Base-by-base conservation (phyloP, 2,797 vertebrate genomes). In the Pangasius djambal region DNA sequence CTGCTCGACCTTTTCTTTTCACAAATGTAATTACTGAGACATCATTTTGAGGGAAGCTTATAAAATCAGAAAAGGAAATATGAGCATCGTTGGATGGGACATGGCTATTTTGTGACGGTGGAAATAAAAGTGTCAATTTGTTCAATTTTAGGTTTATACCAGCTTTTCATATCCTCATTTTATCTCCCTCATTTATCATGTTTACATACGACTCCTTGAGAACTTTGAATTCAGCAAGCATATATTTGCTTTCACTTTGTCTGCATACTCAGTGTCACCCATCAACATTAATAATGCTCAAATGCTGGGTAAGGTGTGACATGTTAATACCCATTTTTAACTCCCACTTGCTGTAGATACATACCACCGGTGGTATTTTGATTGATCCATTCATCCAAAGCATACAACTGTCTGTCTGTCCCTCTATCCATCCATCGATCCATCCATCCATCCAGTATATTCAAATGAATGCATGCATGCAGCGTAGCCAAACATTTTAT, bases 31-130 rank as follows among this genome's bases (percentile, higher is more conserved):
- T 65, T 83, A 65, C 81, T 83, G 40, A 18, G 25, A 65, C 18
- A 22, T 65, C 10, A 83, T 44, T 83, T 83, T 83, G 37, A n/a
- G 25, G 37, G 6, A 65, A 37, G 40, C 34, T 83, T 63, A 7
- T 63, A n/a, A 15, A 83, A 83, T 83, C 37, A 83, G 34, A 83
- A 83, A 63, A 63, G 57, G 10, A 63, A 65, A 65, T 48, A 65
- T 44, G 59, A 65, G 40, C 37, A 83, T 34, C 7, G 6, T 79
- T 79, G n/a, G 6, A 79, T 79, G 50, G 8, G 52, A 81, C 74
- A 74, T 3, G 7, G 75, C 15, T 57, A 81, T 79, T 10, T 79
- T 79, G 52, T 83, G 25, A 65, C n/a, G 12, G 31, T 6, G 34
- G 20, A 25, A 61, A 40, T 18, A 34, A 2, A 61, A 40, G 20